Base-by-base conservation (phyloP, 1,140 invertebrate genomes). In the Drosophila truncata region DNA sequence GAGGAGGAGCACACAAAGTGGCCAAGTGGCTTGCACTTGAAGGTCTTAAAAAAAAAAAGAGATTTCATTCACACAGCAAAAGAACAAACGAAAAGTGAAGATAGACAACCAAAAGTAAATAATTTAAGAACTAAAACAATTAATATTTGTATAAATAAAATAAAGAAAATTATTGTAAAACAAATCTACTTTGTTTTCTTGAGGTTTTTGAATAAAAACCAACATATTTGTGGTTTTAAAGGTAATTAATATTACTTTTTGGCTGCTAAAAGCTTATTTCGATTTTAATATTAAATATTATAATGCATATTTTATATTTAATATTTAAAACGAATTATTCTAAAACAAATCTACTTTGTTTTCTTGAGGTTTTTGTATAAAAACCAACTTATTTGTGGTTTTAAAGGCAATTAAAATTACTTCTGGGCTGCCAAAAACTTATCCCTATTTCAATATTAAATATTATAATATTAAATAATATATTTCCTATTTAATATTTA, bases 1-100 rank as follows among this genome's bases (percentile, higher is more conserved):
- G 52, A n/a, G 52, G 33, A 37, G 18, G 18, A 54, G 50, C 33
- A 37, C 9, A 55, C 52, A 37, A 55, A 55, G 52, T 55, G 52
- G 33, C 52, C 52, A 61, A 55, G 59, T 37, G 60, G 31, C 47
- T 35, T 18, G 6, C 20, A 37, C 52, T 55, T 37, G 52, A 55
- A 25, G 33, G 33, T 10, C 33, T 37, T 25, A 6, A 3, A 35
- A 35, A n/a, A n/a, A 7, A 35, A 18, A 13, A 5, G 13, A 10
- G 7, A 20, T 20, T 14, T 14, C 4, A 16, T 31, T 20, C 29
- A 4, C 13, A 23, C 3, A 35, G 13, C 14, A 6, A 20, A 6
- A 5, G 18, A 20, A 52, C 29, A 52, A 20, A 4, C 0, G 11
- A 3, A 18, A 20, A 14, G 0, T 5, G 6, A 8, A 7, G 0